These are phyloP conservation scores for Vanessa cardui DNA, from an alignment of 2,888 invertebrate species.

Conservation along the genomic window DNA sequence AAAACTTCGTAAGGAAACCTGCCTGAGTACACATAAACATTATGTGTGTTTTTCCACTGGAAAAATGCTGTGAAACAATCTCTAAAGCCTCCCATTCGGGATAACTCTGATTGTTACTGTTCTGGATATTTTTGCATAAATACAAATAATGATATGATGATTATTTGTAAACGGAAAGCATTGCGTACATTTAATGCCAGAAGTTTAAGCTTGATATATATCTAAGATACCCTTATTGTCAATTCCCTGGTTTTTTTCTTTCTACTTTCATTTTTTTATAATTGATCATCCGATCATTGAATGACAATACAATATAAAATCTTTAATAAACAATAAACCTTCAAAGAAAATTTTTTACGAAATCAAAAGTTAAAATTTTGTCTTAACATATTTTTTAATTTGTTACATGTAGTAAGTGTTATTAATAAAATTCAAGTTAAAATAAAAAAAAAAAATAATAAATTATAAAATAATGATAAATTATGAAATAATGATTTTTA, in stretches of 20 bases:
- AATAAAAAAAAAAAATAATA: neutral
- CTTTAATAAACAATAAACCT: neutral
- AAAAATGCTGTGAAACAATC: too few species aligned
- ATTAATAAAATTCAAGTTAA: neutral
- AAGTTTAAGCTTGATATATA: slow-evolving; percentile 23
- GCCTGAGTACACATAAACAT: too few species aligned
- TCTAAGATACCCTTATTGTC: slow-evolving; percentile 59
- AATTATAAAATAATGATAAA: neutral
- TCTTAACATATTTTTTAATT: neutral
- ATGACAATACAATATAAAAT: slow-evolving; percentile 18
- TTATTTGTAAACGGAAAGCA: slow-evolving; percentile 3
- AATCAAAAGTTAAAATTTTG: too few species aligned
- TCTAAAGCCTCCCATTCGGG: neutral
- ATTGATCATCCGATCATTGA: slow-evolving; percentile 21
- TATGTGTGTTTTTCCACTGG: too few species aligned
- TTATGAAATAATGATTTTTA: slow-evolving; percentile 2
- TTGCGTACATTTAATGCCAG: slow-evolving; percentile 14
- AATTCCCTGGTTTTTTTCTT: slow-evolving; percentile 56
- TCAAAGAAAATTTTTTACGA: too few species aligned
- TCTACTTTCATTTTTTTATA: slow-evolving; percentile 38
- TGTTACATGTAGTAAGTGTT: neutral
- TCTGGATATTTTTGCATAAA: neutral
- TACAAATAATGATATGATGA: neutral
- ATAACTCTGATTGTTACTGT: neutral
- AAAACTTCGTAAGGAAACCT: too few species aligned